Percentiles rank a stretch among this genome's conserved stretches.
Evolutionary conservation across 2,797 vertebrate genomes (phyloP).

Genomic region (Mormyrops boulengeri): DNA sequence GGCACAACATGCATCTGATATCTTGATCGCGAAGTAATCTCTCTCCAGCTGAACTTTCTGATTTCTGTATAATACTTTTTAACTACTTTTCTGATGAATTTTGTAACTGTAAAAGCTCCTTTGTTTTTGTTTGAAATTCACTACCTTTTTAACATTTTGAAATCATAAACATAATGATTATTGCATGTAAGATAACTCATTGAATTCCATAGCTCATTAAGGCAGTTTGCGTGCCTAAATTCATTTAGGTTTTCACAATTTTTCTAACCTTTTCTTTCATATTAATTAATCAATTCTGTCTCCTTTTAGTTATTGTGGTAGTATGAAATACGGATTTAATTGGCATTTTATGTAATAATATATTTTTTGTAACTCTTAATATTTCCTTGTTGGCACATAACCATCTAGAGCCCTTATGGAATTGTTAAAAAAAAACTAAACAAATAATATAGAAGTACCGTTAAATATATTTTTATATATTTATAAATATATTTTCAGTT

Average conservation of each 20-base stretch:
- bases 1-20: background rate
- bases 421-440: background rate
- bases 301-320: background rate
- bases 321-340: background rate
- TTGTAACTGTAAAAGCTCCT: background rate
- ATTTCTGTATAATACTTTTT: background rate
- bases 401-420: background rate
- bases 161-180: background rate
- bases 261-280: background rate
- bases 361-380: background rate
- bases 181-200: background rate
- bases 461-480: background rate
- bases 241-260: background rate
- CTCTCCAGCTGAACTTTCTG: background rate
- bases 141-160: background rate
- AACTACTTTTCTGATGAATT: background rate
- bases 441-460: background rate
- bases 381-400: background rate
- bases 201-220: background rate
- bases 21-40: background rate
- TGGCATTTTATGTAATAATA: background rate
- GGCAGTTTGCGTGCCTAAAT: background rate
- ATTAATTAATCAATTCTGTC: background rate
- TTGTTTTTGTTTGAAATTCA: background rate
- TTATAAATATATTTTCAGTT: background rate